Evolutionary conservation across 2,888 invertebrate genomes (phyloP), one percentile per base, ranked within the genome.

Genomic region (Zelleria hepariella): DNA sequence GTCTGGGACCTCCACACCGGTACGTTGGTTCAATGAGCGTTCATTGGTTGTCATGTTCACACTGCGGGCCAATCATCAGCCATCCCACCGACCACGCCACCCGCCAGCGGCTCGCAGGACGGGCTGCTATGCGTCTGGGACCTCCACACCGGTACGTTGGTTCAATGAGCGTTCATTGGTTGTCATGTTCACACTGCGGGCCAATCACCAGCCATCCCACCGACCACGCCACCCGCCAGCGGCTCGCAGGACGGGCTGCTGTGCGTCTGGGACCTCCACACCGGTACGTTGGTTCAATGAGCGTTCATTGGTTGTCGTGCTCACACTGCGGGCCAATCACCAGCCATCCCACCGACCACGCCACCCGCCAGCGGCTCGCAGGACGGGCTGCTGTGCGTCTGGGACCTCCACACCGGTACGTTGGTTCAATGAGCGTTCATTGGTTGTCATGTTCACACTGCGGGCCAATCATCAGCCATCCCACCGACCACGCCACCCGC

Each of bases 101-200:
- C 66, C 94, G 95, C 95, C 27, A 97, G 97, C 73, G 98, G 98
- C 2, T 97, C 97, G 10, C 96, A 97, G 77, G 98, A 98, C 79
- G 98, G 98, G 0, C 90, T 96, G 67, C 91, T 98, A 0, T 96
- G 98, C 73, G 94, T 98, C 1, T 98, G 98, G 98, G 98, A 98
- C 86, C 90, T 98, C 42, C 91, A 95, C 62, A 97, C 97, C 4
- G 97, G 96, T 91, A 86, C 80, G 26, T 80, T 18, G 49, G n/a
- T n/a, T n/a, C n/a, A n/a, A n/a, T n/a, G n/a, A n/a, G n/a, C n/a
- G n/a, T n/a, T n/a, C n/a, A n/a, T n/a, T n/a, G n/a, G n/a, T n/a
- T n/a, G n/a, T n/a, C n/a, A n/a, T n/a, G n/a, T n/a, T n/a, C n/a
- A n/a, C 98, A 98, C 83, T 96, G 94, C 74, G 97, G 96, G 2